phyloP scores from a whole-genome alignment of 1,140 invertebrate genomes.

The Nephotettix cincticeps region DNA sequence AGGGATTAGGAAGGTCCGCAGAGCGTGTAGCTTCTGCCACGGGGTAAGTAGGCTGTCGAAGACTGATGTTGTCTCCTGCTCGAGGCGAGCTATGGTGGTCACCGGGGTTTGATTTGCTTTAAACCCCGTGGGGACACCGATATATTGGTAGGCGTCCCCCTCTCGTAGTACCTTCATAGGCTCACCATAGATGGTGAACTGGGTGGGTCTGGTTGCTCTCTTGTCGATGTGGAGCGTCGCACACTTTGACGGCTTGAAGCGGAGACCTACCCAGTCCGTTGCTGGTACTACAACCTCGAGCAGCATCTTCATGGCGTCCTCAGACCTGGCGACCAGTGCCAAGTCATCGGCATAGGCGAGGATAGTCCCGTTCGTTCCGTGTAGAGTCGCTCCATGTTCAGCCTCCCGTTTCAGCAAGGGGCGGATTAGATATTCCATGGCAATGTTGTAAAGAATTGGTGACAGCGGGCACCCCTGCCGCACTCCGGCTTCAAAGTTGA shows the following conservation, averaged over 20 bases:
- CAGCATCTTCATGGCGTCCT: background rate
- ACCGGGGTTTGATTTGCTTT: background rate
- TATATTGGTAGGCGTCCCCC: background rate
- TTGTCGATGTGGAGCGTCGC: background rate
- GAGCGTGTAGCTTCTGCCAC: background rate
- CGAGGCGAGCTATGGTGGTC: background rate
- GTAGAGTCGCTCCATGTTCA: background rate
- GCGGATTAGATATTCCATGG: background rate
- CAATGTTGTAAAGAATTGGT: background rate
- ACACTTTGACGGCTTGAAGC: background rate
- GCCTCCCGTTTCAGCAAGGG: background rate
- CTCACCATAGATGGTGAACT: too few species aligned
- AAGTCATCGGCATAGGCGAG: too few species aligned
- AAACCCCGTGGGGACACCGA: background rate
- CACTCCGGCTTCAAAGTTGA: background rate
- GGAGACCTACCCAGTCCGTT: background rate
- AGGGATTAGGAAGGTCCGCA: too few species aligned
- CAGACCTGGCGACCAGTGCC: background rate
- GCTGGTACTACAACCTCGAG: background rate
- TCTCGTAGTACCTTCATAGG: background rate
- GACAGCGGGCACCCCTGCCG: too few species aligned
- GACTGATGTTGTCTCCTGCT: background rate
- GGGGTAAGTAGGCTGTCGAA: background rate
- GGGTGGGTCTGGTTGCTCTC: background rate
- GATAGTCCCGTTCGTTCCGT: background rate